phyloP scores from a whole-genome alignment of 2,113 vertebrate species.

The Grammomys surdaster region DNA sequence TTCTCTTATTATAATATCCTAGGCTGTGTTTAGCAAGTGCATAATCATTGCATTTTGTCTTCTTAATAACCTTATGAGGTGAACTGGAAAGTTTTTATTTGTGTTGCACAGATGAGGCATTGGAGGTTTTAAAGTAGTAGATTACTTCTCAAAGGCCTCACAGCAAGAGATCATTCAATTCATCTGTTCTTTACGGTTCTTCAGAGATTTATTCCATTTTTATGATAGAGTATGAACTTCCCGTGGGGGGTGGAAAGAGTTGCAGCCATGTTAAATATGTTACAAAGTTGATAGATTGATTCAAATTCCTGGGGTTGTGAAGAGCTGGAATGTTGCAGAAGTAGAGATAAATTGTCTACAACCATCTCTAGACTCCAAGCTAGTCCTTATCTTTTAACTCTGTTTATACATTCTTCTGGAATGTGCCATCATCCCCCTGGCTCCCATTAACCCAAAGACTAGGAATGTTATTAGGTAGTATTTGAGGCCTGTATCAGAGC shows the following conservation, averaged over 20 bases:
- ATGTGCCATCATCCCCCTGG: background rate
- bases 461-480: background rate
- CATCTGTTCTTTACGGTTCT: background rate
- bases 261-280: background rate
- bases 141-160: background rate
- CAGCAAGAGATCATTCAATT: background rate
- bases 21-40: background rate
- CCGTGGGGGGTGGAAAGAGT: background rate
- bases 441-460: background rate
- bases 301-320: background rate
- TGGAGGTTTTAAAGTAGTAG: background rate
- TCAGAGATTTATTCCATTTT: background rate
- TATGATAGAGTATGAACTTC: background rate
- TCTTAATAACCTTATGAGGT: background rate
- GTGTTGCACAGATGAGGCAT: background rate
- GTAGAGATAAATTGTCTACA: background rate
- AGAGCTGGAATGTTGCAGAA: background rate
- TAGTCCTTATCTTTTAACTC: background rate
- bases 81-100: constrained; percentile 45
- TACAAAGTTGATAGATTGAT: background rate
- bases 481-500: background rate
- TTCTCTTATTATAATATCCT: constrained; percentile 5
- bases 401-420: background rate
- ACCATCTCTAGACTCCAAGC: background rate
- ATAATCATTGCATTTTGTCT: constrained; percentile 42